These are phyloP conservation scores for Scolopax rusticola DNA, from an alignment of 2,797 vertebrate species.

Conservation along the genomic window DNA sequence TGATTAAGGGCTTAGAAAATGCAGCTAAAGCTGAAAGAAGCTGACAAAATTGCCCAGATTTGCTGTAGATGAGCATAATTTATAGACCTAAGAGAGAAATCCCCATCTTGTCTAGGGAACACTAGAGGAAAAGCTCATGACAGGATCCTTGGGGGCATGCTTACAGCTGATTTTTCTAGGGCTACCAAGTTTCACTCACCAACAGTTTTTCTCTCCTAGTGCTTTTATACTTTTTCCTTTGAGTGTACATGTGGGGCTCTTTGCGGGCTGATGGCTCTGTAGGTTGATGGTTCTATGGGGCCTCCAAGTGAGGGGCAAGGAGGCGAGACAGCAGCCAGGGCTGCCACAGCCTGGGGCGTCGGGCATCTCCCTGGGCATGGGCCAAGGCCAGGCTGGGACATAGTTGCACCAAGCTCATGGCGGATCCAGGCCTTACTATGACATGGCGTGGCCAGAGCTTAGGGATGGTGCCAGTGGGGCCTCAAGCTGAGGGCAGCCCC, in stretches of 20 bases:
- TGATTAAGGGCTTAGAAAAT: neutral
- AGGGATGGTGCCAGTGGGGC: neutral
- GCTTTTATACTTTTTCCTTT: neutral
- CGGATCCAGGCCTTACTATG: rapidly evolving
- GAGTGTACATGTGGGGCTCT: neutral
- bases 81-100: neutral
- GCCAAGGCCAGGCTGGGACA: rapidly evolving
- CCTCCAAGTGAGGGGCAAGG: neutral
- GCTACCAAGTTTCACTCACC: neutral
- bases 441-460: rapidly evolving
- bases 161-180: neutral
- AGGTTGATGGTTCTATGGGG: rapidly evolving
- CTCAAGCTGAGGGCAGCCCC: neutral
- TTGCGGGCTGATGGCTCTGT: rapidly evolving
- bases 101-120: neutral
- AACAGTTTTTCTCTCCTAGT: rapidly evolving
- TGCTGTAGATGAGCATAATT: neutral
- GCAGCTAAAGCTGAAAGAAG: neutral
- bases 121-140: neutral
- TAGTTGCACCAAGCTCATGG: rapidly evolving
- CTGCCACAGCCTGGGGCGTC: neutral
- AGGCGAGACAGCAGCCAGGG: neutral
- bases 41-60: neutral
- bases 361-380: rapidly evolving
- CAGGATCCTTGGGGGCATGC: too few species aligned